Base-by-base conservation (phyloP, 2,113 vertebrate genomes). In the Coptodon rendalli region DNA sequence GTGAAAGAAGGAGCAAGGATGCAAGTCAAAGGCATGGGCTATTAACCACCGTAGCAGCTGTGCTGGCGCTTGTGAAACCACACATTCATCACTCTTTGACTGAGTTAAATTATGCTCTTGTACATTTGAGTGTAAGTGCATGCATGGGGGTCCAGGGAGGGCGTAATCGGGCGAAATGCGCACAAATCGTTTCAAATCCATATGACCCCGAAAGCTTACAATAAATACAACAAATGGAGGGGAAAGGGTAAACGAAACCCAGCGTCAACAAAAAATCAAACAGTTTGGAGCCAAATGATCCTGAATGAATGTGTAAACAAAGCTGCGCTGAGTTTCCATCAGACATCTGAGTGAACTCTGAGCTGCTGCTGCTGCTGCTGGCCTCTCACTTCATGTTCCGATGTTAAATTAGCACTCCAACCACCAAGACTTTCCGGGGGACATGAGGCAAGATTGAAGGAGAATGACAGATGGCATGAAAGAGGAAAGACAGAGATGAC, bases 291-390 rank as follows among this genome's bases (percentile, higher is more conserved):
- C 73, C 90, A 91, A 87, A 85, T 87, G 52, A 90, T 90, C 80
- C 63, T 90, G 84, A 92, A 94, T 82, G 83, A 91, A 87, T 89
- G 80, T 87, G 66, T 90, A 94, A 93, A 93, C 90, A 91, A 81
- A 91, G 82, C 57, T 84, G 76, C 50, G 79, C 57, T 91, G 88
- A 87, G 85, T 95, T 94, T 94, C 87, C 87, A 90, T 88, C 63
- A 89, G 68, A 83, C 84, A 89, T 92, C 78, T 84, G 89, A 92
- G 84, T 91, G 87, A 93, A 89, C 83, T 94, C 86, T n/a, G n/a
- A 80, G 34, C 73, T 57, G 81, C 29, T 71, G 31, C n/a, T n/a
- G n/a, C 59, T 63, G 66, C 66, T 88, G 50, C 88, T 91, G 87
- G 89, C 87, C 85, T 90, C 71, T 86, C 80, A 24, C 73, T 85